These are phyloP conservation scores for Eupithecia subumbrata DNA, from an alignment of 2,888 invertebrate species.

Conservation along the genomic window DNA sequence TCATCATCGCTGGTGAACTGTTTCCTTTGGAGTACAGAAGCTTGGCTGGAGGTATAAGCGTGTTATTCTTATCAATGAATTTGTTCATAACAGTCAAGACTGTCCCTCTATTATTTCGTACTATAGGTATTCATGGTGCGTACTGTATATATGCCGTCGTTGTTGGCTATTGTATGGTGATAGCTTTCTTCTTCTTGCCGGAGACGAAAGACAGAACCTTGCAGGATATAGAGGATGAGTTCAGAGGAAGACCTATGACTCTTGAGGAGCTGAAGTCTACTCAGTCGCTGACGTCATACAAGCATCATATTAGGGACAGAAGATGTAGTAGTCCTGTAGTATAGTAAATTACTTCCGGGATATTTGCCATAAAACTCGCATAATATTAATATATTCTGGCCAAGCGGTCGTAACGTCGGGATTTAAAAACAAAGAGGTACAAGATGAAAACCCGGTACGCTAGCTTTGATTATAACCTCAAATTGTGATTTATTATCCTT, in stretches of 20 bases:
- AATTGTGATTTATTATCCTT: background rate
- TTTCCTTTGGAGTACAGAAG: slow-evolving; percentile 85
- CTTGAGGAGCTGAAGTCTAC: slow-evolving; percentile 49
- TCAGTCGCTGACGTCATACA: slow-evolving; percentile 48
- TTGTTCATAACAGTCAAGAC: slow-evolving; percentile 66
- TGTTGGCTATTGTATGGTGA: slow-evolving; percentile 58
- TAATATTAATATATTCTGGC: too few species aligned
- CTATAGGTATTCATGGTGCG: slow-evolving; percentile 61
- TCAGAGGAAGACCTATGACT: slow-evolving; percentile 59
- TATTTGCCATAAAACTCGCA: background rate
- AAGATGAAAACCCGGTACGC: background rate
- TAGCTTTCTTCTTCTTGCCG: slow-evolving; percentile 63
- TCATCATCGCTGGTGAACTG: slow-evolving; percentile 87
- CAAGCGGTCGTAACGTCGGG: background rate
- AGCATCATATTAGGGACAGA: slow-evolving; percentile 45
- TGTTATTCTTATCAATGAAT: slow-evolving; percentile 61
- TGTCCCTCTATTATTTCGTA: slow-evolving; percentile 57
- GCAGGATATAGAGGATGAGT: slow-evolving; percentile 70
- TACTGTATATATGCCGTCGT: slow-evolving; percentile 62
- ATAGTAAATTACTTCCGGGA: slow-evolving; percentile 21
- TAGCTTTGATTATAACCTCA: background rate
- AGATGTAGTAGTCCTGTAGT: slow-evolving; percentile 48
- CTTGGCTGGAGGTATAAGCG: slow-evolving; percentile 77
- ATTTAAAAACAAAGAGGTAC: background rate
- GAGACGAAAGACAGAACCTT: slow-evolving; percentile 70